Conservation (phyloP, 1,140 invertebrate genomes). For the Nephila pilipes region DNA sequence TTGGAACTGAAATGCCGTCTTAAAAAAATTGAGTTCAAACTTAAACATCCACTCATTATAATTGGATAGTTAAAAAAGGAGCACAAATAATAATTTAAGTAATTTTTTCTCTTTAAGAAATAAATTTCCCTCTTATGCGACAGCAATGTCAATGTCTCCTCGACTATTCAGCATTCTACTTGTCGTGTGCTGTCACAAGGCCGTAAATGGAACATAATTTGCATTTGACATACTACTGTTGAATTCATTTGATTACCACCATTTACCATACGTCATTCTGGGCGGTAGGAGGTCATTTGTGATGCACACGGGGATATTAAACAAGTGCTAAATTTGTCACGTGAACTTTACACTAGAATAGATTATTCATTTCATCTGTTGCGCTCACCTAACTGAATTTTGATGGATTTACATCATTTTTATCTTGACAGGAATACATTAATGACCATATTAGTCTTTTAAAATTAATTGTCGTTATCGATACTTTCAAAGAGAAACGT, state of each 20-base stretch:
- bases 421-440: too few relatives aligned
- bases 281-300: not conserved
- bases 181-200: not conserved
- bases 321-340: not conserved
- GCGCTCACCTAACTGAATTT: not conserved
- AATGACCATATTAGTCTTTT: too few relatives aligned
- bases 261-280: not conserved
- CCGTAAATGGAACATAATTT: not conserved
- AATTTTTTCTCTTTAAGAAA: too few relatives aligned
- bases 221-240: constrained; percentile 12
- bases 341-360: not conserved
- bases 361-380: not conserved
- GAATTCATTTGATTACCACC: not conserved
- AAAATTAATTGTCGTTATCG: too few relatives aligned
- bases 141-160: not conserved
- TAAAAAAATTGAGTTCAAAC: too few relatives aligned
- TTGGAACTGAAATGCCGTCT: too few relatives aligned
- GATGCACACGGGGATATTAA: not conserved
- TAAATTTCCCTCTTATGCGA: too few relatives aligned
- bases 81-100: too few relatives aligned
- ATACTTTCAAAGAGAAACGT: too few relatives aligned
- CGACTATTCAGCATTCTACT: not conserved
- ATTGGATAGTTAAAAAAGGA: too few relatives aligned
- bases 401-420: too few relatives aligned
- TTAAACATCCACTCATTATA: too few relatives aligned